These are phyloP conservation scores for Muscidifurax raptorellus DNA, from an alignment of 1,140 invertebrate genomes.

Conservation along the genomic window DNA sequence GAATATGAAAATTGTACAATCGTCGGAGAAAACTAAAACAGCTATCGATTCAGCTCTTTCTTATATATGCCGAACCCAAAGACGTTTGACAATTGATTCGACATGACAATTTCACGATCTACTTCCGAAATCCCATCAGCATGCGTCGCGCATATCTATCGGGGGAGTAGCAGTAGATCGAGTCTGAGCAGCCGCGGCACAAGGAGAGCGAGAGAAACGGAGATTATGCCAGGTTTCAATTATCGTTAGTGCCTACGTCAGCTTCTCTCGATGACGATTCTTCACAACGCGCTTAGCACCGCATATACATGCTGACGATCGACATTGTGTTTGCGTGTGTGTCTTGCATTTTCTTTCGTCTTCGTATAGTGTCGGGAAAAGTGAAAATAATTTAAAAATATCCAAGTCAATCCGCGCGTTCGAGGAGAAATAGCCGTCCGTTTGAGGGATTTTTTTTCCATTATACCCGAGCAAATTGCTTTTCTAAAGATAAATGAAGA, in stretches of 20 bases:
- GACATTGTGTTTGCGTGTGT: too few species aligned
- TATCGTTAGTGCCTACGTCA: slow-evolving; percentile 31
- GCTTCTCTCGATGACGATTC: slow-evolving; percentile 6
- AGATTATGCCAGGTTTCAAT: slow-evolving; percentile 32
- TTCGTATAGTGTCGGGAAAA: too few species aligned
- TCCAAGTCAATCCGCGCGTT: too few species aligned
- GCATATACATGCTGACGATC: too few species aligned
- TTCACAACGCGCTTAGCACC: neutral
- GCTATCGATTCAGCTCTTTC: too few species aligned
- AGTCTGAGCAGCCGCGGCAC: neutral
- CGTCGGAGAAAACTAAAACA: too few species aligned
- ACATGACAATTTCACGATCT: slow-evolving; percentile 35
- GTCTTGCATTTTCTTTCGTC: too few species aligned
- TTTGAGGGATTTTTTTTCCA: slow-evolving; percentile 9
- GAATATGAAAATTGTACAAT: too few species aligned
- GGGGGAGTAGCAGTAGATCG: too few species aligned
- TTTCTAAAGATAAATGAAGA: slow-evolving; percentile 29
- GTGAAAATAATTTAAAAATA: too few species aligned
- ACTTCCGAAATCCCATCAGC: slow-evolving; percentile 25
- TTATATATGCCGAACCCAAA: too few species aligned
- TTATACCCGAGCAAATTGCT: slow-evolving; percentile 15
- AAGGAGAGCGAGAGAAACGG: neutral
- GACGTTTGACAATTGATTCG: slow-evolving; percentile 22
- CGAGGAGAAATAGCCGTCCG: too few species aligned
- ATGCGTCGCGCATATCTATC: slow-evolving; percentile 9